Conservation (phyloP, 2,888 invertebrate genomes). For the Adela reaumurella region DNA sequence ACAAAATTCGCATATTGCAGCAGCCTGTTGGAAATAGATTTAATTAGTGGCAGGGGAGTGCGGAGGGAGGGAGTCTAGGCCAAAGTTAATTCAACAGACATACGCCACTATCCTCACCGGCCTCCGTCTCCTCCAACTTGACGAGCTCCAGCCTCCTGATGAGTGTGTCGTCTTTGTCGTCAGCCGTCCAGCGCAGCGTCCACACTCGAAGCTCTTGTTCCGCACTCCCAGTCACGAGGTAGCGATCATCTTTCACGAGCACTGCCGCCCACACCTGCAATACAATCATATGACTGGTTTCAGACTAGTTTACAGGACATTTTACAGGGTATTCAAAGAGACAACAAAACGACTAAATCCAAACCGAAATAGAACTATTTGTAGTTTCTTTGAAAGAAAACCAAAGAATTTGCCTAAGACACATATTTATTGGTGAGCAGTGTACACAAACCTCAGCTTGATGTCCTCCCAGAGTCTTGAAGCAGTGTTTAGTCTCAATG, state of each 20-base stretch:
- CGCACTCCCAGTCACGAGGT: slow-evolving; percentile 84
- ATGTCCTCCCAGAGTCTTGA: slow-evolving; percentile 89
- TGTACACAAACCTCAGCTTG: slow-evolving; percentile 73
- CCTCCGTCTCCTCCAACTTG: slow-evolving; percentile 52
- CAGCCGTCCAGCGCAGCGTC: slow-evolving; percentile 62
- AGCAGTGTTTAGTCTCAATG: slow-evolving; percentile 90
- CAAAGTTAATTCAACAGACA: too few species aligned
- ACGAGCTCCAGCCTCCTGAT: slow-evolving; percentile 42
- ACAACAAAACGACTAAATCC: not conserved
- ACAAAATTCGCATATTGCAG: too few species aligned
- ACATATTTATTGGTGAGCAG: too few species aligned
- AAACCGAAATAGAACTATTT: not conserved
- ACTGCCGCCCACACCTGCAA: slow-evolving; percentile 80
- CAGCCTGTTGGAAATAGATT: too few species aligned
- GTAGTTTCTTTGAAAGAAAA: too few species aligned
- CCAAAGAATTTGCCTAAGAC: too few species aligned
- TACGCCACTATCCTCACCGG: slow-evolving; percentile 55
- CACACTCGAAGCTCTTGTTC: slow-evolving; percentile 85
- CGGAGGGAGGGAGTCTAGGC: too few species aligned
- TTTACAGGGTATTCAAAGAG: too few species aligned
- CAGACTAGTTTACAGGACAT: too few species aligned
- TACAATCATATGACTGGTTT: too few species aligned
- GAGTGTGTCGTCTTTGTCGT: slow-evolving; percentile 45
- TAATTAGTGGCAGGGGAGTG: too few species aligned
- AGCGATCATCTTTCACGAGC: slow-evolving; percentile 72